Conservation (phyloP, 30 jellyfish, hydroid and myxozoan genomes). For the Turritopsis dohrnii region DNA sequence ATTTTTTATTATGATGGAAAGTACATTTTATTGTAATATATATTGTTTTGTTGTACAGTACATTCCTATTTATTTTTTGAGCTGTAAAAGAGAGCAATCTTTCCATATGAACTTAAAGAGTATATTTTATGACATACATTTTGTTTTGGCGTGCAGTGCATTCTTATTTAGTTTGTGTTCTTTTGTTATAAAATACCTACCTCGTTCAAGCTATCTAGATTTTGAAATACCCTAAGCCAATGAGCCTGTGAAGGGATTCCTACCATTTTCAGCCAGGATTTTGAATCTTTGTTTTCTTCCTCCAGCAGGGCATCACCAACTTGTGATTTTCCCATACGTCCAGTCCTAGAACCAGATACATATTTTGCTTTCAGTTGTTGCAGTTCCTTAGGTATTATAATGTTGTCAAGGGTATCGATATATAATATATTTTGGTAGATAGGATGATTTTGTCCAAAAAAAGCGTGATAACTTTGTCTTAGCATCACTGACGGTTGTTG, state of each 20-base stretch:
- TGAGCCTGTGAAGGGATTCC: background rate
- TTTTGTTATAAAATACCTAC: background rate
- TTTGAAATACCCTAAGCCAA: background rate
- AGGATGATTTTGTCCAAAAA: background rate
- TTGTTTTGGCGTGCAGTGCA: background rate
- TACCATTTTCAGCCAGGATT: background rate
- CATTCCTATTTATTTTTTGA: no score
- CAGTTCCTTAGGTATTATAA: background rate
- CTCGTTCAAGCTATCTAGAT: background rate
- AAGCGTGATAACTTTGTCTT: background rate
- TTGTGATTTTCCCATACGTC: background rate
- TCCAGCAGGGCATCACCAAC: background rate
- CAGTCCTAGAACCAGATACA: background rate
- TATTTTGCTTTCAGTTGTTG: background rate
- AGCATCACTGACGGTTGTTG: background rate
- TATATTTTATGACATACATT: background rate
- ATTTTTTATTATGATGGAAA: no score
- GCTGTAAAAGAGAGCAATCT: no score
- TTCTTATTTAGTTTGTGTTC: background rate
- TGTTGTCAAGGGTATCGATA: background rate
- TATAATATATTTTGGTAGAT: background rate
- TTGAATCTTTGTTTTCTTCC: background rate
- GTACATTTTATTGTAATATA: no score
- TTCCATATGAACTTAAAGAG: no score
- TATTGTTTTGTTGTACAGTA: no score